Percentiles rank a stretch among this genome's conserved stretches.
These are phyloP conservation scores for Agonopterix alstromeriana DNA, from an alignment of 2,888 invertebrate species.

Conservation along the genomic window DNA sequence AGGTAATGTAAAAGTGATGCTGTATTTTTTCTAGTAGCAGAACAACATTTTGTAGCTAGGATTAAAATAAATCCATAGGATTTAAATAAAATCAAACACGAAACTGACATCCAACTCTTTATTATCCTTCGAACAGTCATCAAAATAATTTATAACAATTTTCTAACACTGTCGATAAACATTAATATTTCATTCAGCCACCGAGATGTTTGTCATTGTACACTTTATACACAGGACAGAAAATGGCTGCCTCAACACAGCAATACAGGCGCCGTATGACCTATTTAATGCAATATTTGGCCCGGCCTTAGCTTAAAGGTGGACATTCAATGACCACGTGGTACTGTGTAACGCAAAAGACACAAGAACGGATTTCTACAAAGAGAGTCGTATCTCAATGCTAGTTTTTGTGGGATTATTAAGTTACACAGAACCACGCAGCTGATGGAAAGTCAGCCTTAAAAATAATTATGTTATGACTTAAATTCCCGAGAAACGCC, in stretches of 20 bases:
- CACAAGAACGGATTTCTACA: too few relatives aligned
- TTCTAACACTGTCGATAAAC: slow-evolving; percentile 77
- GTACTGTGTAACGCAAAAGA: too few relatives aligned
- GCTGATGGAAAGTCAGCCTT: too few relatives aligned
- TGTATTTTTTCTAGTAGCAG: background rate
- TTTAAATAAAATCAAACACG: slow-evolving; percentile 31
- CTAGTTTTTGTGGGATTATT: too few relatives aligned
- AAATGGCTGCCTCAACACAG: slow-evolving; percentile 48
- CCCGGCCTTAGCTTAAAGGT: slow-evolving; percentile 73
- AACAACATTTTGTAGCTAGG: slow-evolving; percentile 3
- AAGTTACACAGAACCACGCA: too few relatives aligned
- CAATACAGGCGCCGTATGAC: slow-evolving; percentile 62
- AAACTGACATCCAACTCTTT: slow-evolving; percentile 77
- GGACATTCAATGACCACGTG: slow-evolving; percentile 46
- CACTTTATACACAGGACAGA: slow-evolving; percentile 60
- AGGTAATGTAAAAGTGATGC: background rate
- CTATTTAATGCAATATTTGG: slow-evolving; percentile 74
- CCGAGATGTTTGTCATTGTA: slow-evolving; percentile 64
- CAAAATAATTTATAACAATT: slow-evolving; percentile 79
- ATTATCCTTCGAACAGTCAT: slow-evolving; percentile 79
- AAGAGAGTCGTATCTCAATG: too few relatives aligned
- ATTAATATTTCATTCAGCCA: slow-evolving; percentile 72
- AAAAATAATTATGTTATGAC: slow-evolving; percentile 39
- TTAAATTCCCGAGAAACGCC: slow-evolving; percentile 49
- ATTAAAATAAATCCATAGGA: too few relatives aligned